Conservation (phyloP, 2,797 vertebrate genomes). For the Discoglossus pictus region DNA sequence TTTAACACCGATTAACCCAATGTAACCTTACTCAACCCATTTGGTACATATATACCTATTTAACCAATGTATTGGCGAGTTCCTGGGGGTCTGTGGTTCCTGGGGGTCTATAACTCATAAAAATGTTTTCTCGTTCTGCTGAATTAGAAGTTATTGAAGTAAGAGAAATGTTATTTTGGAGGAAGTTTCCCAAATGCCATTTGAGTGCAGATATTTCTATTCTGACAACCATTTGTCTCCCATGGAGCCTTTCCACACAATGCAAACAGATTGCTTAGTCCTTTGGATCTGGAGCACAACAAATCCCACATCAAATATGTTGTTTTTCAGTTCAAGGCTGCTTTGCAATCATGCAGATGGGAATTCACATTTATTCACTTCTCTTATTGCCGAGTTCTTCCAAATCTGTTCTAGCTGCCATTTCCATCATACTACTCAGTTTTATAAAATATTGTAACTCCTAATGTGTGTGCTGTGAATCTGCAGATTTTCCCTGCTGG, state of each 20-base stretch:
- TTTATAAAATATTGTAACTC: conserved; percentile 20
- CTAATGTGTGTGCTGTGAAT: conserved; percentile 31
- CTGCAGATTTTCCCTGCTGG: too few relatives aligned
- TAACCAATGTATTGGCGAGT: too few relatives aligned
- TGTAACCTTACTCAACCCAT: too few relatives aligned
- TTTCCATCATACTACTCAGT: conserved; percentile 30
- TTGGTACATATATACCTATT: too few relatives aligned
- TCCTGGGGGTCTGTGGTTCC: too few relatives aligned
- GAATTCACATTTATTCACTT: conserved; percentile 46
- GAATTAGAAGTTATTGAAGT: not conserved
- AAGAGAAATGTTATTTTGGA: conserved; percentile 30
- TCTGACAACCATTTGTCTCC: conserved; percentile 36
- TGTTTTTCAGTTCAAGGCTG: conserved; percentile 49
- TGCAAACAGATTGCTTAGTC: conserved; percentile 51
- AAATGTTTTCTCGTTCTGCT: not conserved
- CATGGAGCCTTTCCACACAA: conserved; percentile 41
- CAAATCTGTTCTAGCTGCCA: conserved; percentile 31
- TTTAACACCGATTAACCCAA: too few relatives aligned
- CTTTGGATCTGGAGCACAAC: conserved; percentile 47
- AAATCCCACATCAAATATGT: conserved; percentile 53
- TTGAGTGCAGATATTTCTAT: conserved; percentile 37
- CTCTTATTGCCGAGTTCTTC: conserved; percentile 42
- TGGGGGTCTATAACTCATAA: too few relatives aligned
- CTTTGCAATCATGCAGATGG: conserved; percentile 45
- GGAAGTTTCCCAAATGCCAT: conserved; percentile 32